Conservation (phyloP, 1,140 invertebrate genomes). For the Drosophila paulistorum region DNA sequence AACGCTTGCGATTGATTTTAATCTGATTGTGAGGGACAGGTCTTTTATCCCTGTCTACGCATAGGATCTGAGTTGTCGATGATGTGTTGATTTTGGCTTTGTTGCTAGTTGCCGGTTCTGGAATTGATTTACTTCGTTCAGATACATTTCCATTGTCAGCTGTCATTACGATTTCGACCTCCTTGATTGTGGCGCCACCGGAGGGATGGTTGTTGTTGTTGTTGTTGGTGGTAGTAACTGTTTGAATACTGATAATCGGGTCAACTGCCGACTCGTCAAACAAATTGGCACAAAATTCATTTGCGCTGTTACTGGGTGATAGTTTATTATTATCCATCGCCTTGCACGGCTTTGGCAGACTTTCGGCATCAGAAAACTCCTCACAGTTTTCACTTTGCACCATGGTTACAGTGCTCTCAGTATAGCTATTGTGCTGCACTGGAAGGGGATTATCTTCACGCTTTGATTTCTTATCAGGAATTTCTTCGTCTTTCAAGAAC, state of each 20-base stretch:
- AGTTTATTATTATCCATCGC: slow-evolving; percentile 47
- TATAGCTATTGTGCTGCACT: slow-evolving; percentile 38
- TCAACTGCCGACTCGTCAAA: slow-evolving; percentile 63
- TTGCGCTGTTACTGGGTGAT: slow-evolving; percentile 65
- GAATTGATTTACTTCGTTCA: slow-evolving; percentile 57
- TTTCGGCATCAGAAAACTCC: slow-evolving; percentile 66
- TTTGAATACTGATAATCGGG: slow-evolving; percentile 67
- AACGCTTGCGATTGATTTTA: slow-evolving; percentile 59
- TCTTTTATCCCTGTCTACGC: slow-evolving; percentile 44
- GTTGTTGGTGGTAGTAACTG: slow-evolving; percentile 54
- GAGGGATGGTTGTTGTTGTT: slow-evolving; percentile 35
- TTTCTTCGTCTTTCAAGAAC: slow-evolving; percentile 80
- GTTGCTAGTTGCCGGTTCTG: slow-evolving; percentile 19
- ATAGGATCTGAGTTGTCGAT: slow-evolving; percentile 8
- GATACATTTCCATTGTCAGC: slow-evolving; percentile 38
- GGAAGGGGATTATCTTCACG: slow-evolving; percentile 39
- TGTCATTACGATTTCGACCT: slow-evolving; percentile 58
- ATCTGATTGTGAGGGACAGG: slow-evolving; percentile 15
- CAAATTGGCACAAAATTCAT: slow-evolving; percentile 67
- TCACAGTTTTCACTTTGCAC: slow-evolving; percentile 52
- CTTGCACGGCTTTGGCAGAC: slow-evolving; percentile 58
- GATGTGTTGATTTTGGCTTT: slow-evolving; percentile 40
- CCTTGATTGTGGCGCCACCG: slow-evolving; percentile 50
- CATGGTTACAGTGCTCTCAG: slow-evolving; percentile 41
- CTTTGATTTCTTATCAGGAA: slow-evolving; percentile 65